Base-by-base conservation (phyloP, 2,888 invertebrate genomes). In the Diarsia dahlii region DNA sequence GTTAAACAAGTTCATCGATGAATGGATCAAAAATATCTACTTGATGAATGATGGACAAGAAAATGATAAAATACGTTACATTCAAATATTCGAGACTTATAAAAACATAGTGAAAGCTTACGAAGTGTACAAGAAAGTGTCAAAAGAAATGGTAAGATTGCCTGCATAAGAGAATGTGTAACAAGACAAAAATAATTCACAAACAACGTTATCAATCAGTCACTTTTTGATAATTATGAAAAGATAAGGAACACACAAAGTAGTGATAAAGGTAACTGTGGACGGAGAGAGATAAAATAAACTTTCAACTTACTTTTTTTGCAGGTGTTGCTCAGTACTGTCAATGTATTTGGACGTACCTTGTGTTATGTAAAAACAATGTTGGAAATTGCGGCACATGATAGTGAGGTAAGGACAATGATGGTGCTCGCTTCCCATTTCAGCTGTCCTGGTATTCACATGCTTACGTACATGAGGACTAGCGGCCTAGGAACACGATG, bases 41-140 rank as follows among this genome's bases (percentile, higher is more conserved):
- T 20, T 46, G 3, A 54, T 62, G 9, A 50, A 66, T 1, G 28
- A 68, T 15, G 18, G 15, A 0, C 62, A 71, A 9, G 39, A 58
- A 13, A 64, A 73, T 12, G 71, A 71, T 18, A 28, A n/a, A 58
- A 78, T 48, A n/a, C 50, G 4, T 34, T 78, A 48, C 39, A 12
- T 1, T 0, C 45, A 71, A 23, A 45, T 80, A 20, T 76, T 78
- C n/a, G 34, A 62, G 1, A 63, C 60, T 10, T 87, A 83, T 62
- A 15, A 48, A 62, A 54, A n/a, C 18, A 81, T 84, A 28, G 63
- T 80, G 3, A 4, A 60, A 48, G 72, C 74, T 23, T 84, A 75
- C 39, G 45, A 71, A 50, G 20, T 77, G 3, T 77, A 74, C 63
- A 76, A 72, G 48, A 73, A 66, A 12, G 63, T 72, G 13, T 78